Base-by-base conservation (phyloP, 2,888 invertebrate genomes). In the Dione vanillae region DNA sequence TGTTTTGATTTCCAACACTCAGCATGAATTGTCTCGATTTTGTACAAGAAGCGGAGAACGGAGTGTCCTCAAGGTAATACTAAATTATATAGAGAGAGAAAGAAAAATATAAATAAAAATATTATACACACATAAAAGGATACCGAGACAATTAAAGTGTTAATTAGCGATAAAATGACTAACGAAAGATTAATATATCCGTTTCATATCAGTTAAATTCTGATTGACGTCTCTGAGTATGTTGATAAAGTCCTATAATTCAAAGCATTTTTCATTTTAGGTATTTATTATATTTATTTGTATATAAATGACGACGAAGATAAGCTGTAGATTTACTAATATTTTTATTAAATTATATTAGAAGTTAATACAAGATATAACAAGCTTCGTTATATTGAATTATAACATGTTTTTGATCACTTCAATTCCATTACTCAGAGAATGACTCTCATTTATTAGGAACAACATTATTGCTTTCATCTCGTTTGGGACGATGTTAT, bases 391-490 rank as follows among this genome's bases (percentile, higher is more conserved):
- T 40, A 40, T 1, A 37, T 56, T 56, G 16, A 37, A 56, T 16
- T 56, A 56, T 0, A 37, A 56, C 56, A 16, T 54, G 37, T 56
- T 37, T 16, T 56, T 11, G 37, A 16, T 56, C 10, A 56, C 2
- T 40, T 56, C 37, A 37, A 37, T 37, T 37, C 56, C 37, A 56
- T 56, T 56, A 56, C 37, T 16, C 56, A 40, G 6, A 40, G 11
- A 54, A 54, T n/a, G 16, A 11, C 37, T 16, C 11, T 12, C n/a
- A 40, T 56, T 56, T 56, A 10, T 37, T 56, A n/a, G 37, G 16
- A 40, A 56, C 11, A 56, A 56, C 11, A 56, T 40, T 56, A 56
- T 16, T 16, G 5, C 19, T 37, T 20, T 51, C 51, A 27, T 51
- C 6, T 1, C 11, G 19, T 49, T 1, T 19, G 11, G 1, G 40